These are phyloP conservation scores for Thamnophis sirtalis DNA, from an alignment of 2,113 vertebrate species.

Conservation along the genomic window DNA sequence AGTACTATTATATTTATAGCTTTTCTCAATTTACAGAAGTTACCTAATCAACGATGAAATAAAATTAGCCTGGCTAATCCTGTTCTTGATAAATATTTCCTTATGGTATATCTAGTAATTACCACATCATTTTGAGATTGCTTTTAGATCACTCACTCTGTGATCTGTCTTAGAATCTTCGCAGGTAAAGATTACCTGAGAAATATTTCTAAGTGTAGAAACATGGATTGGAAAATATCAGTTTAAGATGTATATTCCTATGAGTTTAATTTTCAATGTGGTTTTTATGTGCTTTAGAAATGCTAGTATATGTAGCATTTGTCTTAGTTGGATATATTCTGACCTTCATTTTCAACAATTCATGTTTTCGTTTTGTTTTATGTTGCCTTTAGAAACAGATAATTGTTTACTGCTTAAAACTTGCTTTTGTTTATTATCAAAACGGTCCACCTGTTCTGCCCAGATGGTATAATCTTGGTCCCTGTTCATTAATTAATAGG, in stretches of 20 bases:
- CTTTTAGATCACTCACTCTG: not conserved
- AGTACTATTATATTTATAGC: not conserved
- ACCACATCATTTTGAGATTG: not conserved
- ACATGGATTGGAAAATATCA: not conserved
- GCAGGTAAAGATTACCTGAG: not conserved
- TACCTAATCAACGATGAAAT: not conserved
- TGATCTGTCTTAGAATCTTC: not conserved
- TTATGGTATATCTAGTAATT: not conserved
- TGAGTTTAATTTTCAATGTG: constrained; percentile 3
- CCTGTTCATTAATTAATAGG: constrained; percentile 23
- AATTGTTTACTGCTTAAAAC: constrained; percentile 17
- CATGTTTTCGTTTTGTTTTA: not conserved
- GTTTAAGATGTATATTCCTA: not conserved
- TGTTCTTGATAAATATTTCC: not conserved
- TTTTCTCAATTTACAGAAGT: not conserved
- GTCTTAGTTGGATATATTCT: not conserved
- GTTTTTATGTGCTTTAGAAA: not conserved
- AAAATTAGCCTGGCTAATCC: not conserved
- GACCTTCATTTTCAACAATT: constrained; percentile 4
- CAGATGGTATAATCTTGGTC: constrained; percentile 2
- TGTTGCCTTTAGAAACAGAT: not conserved
- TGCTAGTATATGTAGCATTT: not conserved
- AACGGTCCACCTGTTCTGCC: constrained; percentile 33
- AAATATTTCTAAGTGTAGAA: not conserved
- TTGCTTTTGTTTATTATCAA: constrained; percentile 15